Conservation (phyloP, 2,797 vertebrate genomes). For the Schizothorax lantsangensis region DNA sequence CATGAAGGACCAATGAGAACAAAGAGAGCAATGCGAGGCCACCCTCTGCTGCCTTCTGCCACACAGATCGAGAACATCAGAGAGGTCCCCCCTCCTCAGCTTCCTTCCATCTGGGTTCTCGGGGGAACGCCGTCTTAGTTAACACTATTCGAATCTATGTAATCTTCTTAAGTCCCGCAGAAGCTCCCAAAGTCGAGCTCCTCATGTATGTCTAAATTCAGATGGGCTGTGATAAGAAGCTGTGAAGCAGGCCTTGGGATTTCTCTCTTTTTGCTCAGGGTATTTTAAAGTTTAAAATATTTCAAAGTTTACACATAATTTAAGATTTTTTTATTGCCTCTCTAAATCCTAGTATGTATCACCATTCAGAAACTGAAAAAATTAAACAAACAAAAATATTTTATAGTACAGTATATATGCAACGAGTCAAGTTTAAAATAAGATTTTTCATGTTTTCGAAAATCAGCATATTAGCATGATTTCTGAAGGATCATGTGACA, state of each 20-base stretch:
- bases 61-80: slow-evolving; percentile 94
- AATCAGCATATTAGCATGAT: background rate
- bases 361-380: background rate
- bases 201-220: slow-evolving; percentile 97
- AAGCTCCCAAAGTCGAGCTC: slow-evolving; percentile 90
- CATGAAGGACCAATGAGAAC: slow-evolving; percentile 70
- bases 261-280: slow-evolving; percentile 80
- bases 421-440: background rate
- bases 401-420: too few relatives aligned
- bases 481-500: background rate
- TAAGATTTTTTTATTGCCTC: background rate
- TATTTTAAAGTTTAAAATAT: background rate
- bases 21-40: slow-evolving; percentile 84
- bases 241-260: slow-evolving; percentile 90
- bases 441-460: background rate
- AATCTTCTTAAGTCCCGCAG: slow-evolving; percentile 97
- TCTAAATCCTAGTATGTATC: background rate
- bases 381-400: too few relatives aligned
- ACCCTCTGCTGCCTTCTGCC: slow-evolving; percentile 96
- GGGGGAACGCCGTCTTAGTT: slow-evolving; percentile 93
- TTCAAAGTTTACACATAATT: background rate
- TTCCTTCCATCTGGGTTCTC: slow-evolving; percentile 97
- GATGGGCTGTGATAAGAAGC: slow-evolving; percentile 94
- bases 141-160: slow-evolving; percentile 91
- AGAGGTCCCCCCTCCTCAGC: slow-evolving; percentile 87